Conservation (phyloP, 2,888 invertebrate genomes). For the Parnassius mnemosyne region DNA sequence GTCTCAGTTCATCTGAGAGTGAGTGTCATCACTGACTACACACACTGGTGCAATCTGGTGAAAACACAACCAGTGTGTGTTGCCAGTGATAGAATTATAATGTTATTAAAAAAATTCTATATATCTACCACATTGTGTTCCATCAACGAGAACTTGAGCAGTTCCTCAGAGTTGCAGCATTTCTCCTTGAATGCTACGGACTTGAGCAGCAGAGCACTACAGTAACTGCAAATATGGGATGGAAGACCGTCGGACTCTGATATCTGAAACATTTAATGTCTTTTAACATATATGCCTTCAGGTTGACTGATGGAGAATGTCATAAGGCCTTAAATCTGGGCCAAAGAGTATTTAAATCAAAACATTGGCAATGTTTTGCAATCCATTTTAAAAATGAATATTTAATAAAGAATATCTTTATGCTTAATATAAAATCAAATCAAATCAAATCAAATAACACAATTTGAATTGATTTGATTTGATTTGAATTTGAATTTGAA, state of each 20-base stretch:
- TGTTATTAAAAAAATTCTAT: not conserved
- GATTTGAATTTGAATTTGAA: too few relatives aligned
- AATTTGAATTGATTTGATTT: too few relatives aligned
- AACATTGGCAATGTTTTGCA: not conserved
- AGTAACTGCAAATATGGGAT: slow-evolving; percentile 48
- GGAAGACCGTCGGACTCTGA: slow-evolving; percentile 38
- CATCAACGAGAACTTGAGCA: slow-evolving; percentile 35
- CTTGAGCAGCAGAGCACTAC: slow-evolving; percentile 41
- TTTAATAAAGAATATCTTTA: too few relatives aligned
- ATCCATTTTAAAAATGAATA: not conserved
- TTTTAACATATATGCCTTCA: not conserved
- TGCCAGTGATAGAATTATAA: too few relatives aligned
- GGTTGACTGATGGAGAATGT: not conserved
- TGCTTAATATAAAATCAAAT: too few relatives aligned
- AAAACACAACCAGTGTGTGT: too few relatives aligned
- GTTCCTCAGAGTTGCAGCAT: slow-evolving; percentile 43
- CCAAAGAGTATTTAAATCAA: too few relatives aligned
- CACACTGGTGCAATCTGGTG: too few relatives aligned
- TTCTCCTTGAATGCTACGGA: slow-evolving; percentile 42
- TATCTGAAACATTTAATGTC: slow-evolving; percentile 34
- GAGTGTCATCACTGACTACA: too few relatives aligned
- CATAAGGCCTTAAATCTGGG: not conserved
- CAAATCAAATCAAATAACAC: too few relatives aligned
- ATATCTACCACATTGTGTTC: slow-evolving; percentile 32
- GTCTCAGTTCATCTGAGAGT: too few relatives aligned